phyloP scores from a whole-genome alignment of 2,113 vertebrate genomes.

The Anhinga anhinga region DNA sequence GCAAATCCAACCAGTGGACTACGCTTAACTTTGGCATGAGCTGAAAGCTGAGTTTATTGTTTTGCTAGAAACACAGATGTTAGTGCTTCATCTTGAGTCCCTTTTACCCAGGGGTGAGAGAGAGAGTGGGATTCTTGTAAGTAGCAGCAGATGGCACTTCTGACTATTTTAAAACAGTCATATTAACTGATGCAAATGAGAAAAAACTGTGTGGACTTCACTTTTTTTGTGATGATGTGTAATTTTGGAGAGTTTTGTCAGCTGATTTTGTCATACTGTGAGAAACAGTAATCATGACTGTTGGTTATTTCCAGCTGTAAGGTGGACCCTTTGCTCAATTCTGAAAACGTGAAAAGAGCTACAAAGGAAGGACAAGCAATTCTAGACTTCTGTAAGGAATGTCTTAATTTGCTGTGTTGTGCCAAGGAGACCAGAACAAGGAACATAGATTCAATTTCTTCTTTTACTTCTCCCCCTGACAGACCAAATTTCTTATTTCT shows the following conservation, averaged over 20 bases:
- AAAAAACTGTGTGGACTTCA: background rate
- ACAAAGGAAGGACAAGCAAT: background rate
- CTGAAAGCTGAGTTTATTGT: background rate
- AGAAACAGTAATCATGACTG: background rate
- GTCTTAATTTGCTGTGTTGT: background rate
- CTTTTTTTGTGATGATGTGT: background rate
- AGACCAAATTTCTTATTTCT: background rate
- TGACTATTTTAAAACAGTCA: background rate
- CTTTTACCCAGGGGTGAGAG: background rate
- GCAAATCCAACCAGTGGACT: background rate
- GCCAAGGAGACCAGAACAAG: background rate
- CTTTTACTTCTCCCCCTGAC: background rate
- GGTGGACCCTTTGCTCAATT: background rate
- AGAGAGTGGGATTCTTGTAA: background rate
- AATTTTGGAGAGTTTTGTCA: background rate
- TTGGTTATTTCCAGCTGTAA: background rate
- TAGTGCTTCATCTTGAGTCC: background rate
- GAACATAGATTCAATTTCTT: background rate
- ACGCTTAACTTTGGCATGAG: background rate
- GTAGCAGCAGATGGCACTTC: slow-evolving; percentile 35
- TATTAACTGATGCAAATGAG: background rate
- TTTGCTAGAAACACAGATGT: slow-evolving; percentile 20
- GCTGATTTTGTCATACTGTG: background rate
- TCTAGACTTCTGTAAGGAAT: background rate
- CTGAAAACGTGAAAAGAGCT: background rate